Conservation (phyloP, 2,888 invertebrate species). For the Tiphia femorata region DNA sequence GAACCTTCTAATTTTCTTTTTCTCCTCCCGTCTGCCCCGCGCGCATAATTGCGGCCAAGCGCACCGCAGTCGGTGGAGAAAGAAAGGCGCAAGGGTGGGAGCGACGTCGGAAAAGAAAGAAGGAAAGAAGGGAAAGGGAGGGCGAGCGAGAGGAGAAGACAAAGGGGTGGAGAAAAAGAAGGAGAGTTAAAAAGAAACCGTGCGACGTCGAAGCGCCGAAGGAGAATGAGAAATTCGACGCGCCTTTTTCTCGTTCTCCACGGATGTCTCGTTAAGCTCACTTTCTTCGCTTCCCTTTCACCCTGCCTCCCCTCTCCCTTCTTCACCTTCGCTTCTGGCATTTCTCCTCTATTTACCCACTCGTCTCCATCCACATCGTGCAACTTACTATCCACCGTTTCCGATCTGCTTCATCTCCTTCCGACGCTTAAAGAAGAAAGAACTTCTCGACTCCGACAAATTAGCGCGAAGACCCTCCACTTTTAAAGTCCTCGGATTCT, state of each 20-base stretch:
- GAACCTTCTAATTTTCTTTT: slow-evolving; percentile 25
- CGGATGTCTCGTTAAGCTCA: slow-evolving; percentile 7
- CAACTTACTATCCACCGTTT: no score
- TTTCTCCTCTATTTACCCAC: no score
- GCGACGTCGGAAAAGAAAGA: slow-evolving; percentile 14
- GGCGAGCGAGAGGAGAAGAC: neutral
- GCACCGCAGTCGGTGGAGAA: neutral
- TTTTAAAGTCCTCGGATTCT: no score
- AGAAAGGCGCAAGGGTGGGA: no score
- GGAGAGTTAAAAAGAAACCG: neutral
- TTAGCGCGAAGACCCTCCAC: no score
- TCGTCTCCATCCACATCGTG: no score
- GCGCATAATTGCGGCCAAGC: neutral
- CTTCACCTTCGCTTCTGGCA: neutral
- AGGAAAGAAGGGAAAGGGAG: neutral
- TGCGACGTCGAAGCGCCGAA: neutral
- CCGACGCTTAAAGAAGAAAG: no score
- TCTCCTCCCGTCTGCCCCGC: slow-evolving; percentile 8
- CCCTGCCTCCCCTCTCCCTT: neutral
- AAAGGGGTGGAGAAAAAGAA: neutral
- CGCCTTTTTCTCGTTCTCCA: slow-evolving; percentile 16
- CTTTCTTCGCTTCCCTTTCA: neutral
- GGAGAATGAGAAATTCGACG: slow-evolving; percentile 1
- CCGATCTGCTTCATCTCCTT: no score
- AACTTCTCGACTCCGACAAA: no score